Conservation (phyloP, 2,113 vertebrate genomes). For the Alouatta palliata region DNA sequence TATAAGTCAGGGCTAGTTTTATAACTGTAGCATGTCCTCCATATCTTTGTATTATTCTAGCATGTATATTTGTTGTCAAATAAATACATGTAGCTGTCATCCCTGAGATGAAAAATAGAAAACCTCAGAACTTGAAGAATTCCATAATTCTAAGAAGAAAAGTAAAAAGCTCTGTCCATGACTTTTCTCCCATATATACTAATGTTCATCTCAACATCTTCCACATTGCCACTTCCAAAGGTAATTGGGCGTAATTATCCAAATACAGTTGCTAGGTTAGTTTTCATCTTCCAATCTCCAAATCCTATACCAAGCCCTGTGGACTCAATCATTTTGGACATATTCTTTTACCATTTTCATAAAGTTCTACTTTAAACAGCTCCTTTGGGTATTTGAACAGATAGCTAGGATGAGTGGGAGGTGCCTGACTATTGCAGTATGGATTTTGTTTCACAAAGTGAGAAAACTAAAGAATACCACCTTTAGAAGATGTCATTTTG, state of each 20-base stretch:
- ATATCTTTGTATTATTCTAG: not conserved
- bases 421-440: too few species aligned
- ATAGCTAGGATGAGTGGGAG: not conserved
- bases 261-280: not conserved
- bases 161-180: not conserved
- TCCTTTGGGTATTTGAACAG: not conserved
- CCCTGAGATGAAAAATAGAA: not conserved
- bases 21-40: not conserved
- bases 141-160: not conserved
- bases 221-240: not conserved
- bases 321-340: not conserved
- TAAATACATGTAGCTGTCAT: not conserved
- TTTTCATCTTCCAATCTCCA: not conserved
- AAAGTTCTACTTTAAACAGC: not conserved
- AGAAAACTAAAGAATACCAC: not conserved
- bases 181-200: accelerated
- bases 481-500: not conserved
- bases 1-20: not conserved
- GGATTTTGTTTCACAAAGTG: not conserved
- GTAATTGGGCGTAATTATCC: too few species aligned
- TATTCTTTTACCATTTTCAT: not conserved
- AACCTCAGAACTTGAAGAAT: not conserved
- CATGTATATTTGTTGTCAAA: not conserved
- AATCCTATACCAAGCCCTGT: not conserved
- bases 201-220: not conserved